Evolutionary conservation across 2,888 invertebrate genomes (phyloP).

Genomic region (Leptopilina drosophilae): DNA sequence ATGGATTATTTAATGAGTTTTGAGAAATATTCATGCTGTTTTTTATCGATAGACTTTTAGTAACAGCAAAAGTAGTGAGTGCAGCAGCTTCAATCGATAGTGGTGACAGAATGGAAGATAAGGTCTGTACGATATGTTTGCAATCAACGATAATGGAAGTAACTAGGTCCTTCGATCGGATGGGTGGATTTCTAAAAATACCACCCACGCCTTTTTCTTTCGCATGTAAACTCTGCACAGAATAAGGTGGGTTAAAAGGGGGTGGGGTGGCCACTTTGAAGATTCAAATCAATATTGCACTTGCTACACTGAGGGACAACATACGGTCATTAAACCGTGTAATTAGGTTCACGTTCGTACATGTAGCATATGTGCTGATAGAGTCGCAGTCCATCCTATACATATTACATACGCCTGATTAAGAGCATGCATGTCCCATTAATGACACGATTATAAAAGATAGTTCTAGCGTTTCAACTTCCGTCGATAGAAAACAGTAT

Average conservation of each 20-base stretch:
- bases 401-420: slow-evolving; percentile 5
- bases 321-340: slow-evolving; percentile 19
- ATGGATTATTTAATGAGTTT: too few relatives aligned
- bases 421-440: slow-evolving; percentile 30
- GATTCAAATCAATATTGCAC: slow-evolving; percentile 35
- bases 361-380: slow-evolving; percentile 12
- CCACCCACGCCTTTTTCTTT: slow-evolving; percentile 42
- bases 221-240: background rate
- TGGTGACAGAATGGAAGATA: slow-evolving; percentile 16
- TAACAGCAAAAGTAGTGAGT: background rate
- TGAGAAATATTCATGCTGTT: too few relatives aligned
- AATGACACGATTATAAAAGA: slow-evolving; percentile 23
- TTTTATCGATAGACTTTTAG: background rate
- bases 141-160: slow-evolving; percentile 49
- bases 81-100: background rate
- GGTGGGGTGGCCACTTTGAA: background rate
- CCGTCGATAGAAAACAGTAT: slow-evolving; percentile 9
- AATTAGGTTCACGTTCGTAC: slow-evolving; percentile 12
- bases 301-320: slow-evolving; percentile 10
- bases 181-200: slow-evolving; percentile 53
- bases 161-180: slow-evolving; percentile 51
- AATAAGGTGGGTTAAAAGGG: background rate
- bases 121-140: slow-evolving; percentile 13
- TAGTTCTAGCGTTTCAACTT: slow-evolving; percentile 21
- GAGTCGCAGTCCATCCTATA: background rate